A percentile compares a stretch with the other conserved stretches of the same genome.
These are phyloP conservation scores for Agonum fuliginosum DNA, from an alignment of 2,888 invertebrate species.

Conservation along the genomic window DNA sequence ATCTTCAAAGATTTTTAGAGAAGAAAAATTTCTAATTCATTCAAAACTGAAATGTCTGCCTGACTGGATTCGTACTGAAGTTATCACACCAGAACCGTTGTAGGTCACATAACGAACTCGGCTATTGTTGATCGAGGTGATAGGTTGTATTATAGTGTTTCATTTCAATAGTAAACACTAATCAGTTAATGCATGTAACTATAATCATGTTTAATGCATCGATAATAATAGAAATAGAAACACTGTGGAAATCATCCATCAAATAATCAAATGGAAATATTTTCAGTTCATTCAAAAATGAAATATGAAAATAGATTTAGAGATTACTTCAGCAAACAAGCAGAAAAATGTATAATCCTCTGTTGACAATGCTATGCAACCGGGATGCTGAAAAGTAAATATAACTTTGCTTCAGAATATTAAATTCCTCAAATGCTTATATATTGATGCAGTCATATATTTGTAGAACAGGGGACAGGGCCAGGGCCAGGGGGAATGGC, in stretches of 20 bases:
- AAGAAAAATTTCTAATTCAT: too few relatives aligned
- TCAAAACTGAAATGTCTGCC: too few relatives aligned
- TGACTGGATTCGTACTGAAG: too few relatives aligned
- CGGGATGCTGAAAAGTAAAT: not conserved
- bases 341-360: conserved; percentile 32
- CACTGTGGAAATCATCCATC: conserved; percentile 9
- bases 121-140: too few relatives aligned
- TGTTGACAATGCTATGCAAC: not conserved
- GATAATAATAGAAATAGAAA: not conserved
- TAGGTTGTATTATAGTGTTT: too few relatives aligned
- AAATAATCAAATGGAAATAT: conserved; percentile 34
- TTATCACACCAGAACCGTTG: too few relatives aligned
- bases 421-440: too few relatives aligned
- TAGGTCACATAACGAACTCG: too few relatives aligned
- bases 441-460: too few relatives aligned
- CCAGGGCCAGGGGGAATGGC: too few relatives aligned
- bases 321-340: conserved; percentile 33
- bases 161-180: not conserved
- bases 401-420: not conserved
- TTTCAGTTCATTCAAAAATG: not conserved
- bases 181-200: conserved; percentile 11
- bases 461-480: too few relatives aligned
- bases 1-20: too few relatives aligned
- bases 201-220: not conserved
- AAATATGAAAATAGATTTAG: conserved; percentile 25